Conservation (phyloP, 1,140 invertebrate genomes). For the Pomacea maculata region DNA sequence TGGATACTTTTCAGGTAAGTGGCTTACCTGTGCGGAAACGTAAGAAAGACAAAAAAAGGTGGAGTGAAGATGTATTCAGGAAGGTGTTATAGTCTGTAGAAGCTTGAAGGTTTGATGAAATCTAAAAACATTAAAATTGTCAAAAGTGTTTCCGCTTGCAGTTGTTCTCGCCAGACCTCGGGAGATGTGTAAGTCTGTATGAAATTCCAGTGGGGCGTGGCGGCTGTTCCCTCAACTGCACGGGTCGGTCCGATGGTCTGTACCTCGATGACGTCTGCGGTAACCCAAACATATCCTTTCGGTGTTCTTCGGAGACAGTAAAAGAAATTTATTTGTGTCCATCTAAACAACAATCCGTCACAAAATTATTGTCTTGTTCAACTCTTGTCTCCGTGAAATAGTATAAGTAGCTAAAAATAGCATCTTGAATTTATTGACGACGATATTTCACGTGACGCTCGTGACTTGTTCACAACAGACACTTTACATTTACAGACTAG, state of each 20-base stretch:
- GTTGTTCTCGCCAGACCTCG: neutral
- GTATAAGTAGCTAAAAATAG: too few species aligned
- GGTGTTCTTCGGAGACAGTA: neutral
- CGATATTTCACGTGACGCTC: too few species aligned
- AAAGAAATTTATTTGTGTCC: neutral
- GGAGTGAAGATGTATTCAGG: too few species aligned
- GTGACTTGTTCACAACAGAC: too few species aligned
- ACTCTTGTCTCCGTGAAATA: too few species aligned
- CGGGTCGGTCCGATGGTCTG: neutral
- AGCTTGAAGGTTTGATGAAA: too few species aligned
- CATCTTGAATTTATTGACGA: too few species aligned
- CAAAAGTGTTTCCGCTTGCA: neutral
- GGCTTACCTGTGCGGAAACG: too few species aligned
- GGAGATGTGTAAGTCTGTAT: neutral
- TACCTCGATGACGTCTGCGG: neutral
- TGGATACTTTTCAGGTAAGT: neutral
- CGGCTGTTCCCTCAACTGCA: neutral
- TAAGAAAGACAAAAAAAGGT: too few species aligned
- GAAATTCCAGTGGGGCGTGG: neutral
- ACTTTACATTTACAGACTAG: too few species aligned
- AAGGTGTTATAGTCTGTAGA: too few species aligned
- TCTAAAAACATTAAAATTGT: too few species aligned
- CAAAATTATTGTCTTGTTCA: neutral
- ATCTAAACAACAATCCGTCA: neutral
- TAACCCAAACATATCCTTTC: neutral